Percentiles rank a stretch among this genome's conserved stretches.
Conservation (phyloP, 2,888 invertebrate genomes). For the Epsilonema sp. region DNA sequence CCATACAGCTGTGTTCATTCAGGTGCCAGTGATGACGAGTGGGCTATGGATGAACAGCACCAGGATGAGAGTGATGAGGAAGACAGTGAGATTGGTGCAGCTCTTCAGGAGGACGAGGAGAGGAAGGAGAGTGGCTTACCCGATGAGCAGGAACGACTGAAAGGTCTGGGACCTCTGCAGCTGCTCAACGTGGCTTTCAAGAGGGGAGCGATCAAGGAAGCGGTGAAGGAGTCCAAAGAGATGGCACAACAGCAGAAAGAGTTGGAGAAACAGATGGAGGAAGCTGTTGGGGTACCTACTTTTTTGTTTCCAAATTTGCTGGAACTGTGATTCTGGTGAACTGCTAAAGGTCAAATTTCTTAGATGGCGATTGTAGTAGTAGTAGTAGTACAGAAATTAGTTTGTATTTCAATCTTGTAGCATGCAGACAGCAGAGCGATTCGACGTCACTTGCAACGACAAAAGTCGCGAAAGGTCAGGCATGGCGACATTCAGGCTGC, state of each 20-base stretch:
- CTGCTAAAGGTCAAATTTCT: too few species aligned
- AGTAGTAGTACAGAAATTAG: neutral
- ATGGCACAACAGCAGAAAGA: conserved; percentile 17
- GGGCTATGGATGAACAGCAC: too few species aligned
- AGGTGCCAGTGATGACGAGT: too few species aligned
- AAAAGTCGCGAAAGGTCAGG: conserved; percentile 11
- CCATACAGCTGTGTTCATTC: too few species aligned
- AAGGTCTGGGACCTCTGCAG: neutral
- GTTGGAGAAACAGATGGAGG: conserved; percentile 14
- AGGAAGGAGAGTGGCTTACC: too few species aligned
- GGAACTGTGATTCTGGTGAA: too few species aligned
- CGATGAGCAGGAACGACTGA: neutral
- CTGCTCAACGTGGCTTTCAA: conserved; percentile 51
- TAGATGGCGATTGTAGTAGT: neutral
- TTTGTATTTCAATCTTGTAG: too few species aligned
- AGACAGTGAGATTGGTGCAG: neutral
- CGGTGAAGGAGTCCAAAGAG: conserved; percentile 35
- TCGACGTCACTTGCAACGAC: conserved; percentile 11
- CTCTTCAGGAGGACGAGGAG: neutral
- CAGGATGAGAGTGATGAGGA: too few species aligned
- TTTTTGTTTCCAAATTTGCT: too few species aligned
- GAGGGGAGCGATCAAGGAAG: conserved; percentile 45
- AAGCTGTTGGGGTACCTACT: conserved; percentile 10
- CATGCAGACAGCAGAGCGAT: conserved; percentile 7
- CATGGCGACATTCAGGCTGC: too few species aligned